phyloP scores from a whole-genome alignment of 2,113 vertebrate species.

The Pangasianodon gigas region DNA sequence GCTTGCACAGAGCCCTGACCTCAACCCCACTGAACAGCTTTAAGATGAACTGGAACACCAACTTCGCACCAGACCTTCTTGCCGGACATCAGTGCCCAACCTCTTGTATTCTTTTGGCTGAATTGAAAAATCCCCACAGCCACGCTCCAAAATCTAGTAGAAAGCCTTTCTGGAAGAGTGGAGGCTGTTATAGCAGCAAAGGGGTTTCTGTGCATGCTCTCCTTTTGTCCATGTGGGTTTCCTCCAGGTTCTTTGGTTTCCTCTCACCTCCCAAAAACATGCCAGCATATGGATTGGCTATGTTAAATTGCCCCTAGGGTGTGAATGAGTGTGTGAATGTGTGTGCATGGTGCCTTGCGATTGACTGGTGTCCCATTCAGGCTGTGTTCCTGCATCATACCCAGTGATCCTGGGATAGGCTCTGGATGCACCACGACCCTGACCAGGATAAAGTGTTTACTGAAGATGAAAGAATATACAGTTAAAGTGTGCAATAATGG shows the following conservation, averaged over 20 bases:
- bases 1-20: too few species aligned
- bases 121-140: neutral
- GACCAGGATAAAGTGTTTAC: neutral
- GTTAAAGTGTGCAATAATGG: neutral
- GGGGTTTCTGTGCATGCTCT: neutral
- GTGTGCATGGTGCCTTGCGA: neutral
- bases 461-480: neutral
- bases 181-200: neutral
- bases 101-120: neutral
- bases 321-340: neutral
- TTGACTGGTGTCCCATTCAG: too few species aligned
- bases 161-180: neutral
- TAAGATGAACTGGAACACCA: neutral
- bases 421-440: neutral
- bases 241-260: neutral
- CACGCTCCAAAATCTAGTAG: neutral
- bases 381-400: neutral
- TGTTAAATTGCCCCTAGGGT: neutral
- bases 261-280: neutral
- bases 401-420: neutral
- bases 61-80: neutral
- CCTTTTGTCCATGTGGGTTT: neutral
- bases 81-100: neutral
- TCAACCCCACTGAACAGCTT: neutral
- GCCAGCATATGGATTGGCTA: neutral